Percentiles rank a stretch among this genome's conserved stretches.
Evolutionary conservation across 2,113 vertebrate species (phyloP).

Genomic region (Corythaixoides concolor): DNA sequence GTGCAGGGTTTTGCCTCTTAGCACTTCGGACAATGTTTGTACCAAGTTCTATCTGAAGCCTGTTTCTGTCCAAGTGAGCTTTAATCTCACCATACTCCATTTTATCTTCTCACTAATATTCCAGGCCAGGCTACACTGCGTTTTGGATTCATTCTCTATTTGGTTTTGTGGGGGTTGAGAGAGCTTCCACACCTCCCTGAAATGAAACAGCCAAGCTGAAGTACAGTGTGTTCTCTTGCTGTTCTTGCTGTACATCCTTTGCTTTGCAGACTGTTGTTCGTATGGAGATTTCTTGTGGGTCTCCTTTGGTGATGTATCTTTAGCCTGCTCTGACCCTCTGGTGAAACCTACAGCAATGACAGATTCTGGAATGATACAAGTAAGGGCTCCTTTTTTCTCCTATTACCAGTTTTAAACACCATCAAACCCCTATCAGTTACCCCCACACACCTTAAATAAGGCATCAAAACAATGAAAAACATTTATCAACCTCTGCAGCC

Average conservation of each 20-base stretch:
- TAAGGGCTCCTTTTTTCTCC: background rate
- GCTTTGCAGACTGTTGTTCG: background rate
- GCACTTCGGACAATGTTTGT: background rate
- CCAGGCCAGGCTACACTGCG: background rate
- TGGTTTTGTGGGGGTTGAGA: background rate
- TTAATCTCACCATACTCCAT: background rate
- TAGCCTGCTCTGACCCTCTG: background rate
- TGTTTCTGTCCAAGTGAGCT: background rate
- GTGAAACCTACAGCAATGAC: background rate
- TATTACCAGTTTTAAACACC: background rate
- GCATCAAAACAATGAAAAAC: background rate
- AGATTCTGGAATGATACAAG: background rate
- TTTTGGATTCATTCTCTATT: background rate
- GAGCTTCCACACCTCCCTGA: background rate
- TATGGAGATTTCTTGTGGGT: background rate
- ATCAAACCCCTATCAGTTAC: background rate
- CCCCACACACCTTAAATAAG: background rate
- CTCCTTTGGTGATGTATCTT: background rate
- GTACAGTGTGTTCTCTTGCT: background rate
- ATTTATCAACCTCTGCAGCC: background rate
- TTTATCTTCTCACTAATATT: background rate
- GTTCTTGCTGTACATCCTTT: background rate
- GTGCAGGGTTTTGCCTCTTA: background rate
- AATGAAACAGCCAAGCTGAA: background rate
- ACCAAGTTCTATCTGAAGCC: background rate